These are phyloP conservation scores for Callocephalon fimbriatum DNA, from an alignment of 2,113 vertebrate genomes.

Conservation along the genomic window DNA sequence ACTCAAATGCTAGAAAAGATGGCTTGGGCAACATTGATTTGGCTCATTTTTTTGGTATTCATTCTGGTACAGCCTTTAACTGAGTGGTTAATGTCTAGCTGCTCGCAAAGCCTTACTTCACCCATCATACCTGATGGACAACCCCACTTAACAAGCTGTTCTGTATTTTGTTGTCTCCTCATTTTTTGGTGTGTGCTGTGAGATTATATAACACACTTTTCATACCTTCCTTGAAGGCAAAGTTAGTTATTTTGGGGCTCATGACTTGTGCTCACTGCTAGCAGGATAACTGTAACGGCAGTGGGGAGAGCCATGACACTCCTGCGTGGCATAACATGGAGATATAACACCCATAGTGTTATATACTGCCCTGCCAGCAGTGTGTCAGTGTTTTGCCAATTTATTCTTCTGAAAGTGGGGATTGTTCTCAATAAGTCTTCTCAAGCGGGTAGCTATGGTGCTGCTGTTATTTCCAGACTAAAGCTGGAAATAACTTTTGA, in stretches of 20 bases:
- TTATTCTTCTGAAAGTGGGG: not conserved
- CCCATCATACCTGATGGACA: not conserved
- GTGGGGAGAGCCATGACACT: not conserved
- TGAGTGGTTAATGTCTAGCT: not conserved
- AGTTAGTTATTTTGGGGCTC: not conserved
- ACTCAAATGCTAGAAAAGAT: not conserved
- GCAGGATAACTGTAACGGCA: not conserved
- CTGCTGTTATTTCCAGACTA: not conserved
- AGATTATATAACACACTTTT: not conserved
- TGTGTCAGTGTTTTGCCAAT: not conserved
- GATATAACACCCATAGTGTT: not conserved
- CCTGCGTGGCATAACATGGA: not conserved
- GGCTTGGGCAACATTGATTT: not conserved
- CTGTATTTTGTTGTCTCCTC: not conserved
- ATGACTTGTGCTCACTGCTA: not conserved
- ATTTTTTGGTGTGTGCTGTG: not conserved
- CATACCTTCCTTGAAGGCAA: not conserved
- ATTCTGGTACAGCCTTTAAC: not conserved
- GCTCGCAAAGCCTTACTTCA: not conserved
- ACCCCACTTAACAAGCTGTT: not conserved
- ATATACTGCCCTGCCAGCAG: not conserved
- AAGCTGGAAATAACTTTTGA: not conserved
- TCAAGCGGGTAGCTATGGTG: not conserved
- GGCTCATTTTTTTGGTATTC: not conserved
- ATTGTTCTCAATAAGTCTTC: not conserved